Evolutionary conservation across 2,888 invertebrate genomes (phyloP).

Genomic region (Parnassius mnemosyne): DNA sequence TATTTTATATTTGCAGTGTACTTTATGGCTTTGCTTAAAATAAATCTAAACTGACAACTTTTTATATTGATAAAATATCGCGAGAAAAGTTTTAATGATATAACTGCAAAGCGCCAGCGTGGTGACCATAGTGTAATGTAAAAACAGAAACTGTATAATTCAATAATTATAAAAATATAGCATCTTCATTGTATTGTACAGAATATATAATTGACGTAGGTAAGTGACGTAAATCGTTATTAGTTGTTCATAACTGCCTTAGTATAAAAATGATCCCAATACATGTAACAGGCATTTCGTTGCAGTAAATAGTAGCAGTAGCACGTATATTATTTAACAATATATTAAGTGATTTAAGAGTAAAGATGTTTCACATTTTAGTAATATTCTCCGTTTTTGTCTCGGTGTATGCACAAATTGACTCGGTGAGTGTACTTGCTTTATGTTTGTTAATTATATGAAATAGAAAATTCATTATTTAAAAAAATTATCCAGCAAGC

Average conservation of each 20-base stretch:
- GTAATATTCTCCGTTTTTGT: background rate
- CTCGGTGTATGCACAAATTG: background rate
- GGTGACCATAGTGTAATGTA: too few relatives aligned
- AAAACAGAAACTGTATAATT: too few relatives aligned
- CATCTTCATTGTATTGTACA: too few relatives aligned
- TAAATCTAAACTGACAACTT: too few relatives aligned
- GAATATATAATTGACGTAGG: background rate
- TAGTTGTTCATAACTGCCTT: background rate
- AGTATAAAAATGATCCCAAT: background rate
- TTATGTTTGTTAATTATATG: background rate
- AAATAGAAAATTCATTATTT: background rate
- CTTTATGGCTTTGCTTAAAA: too few relatives aligned
- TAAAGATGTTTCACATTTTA: background rate
- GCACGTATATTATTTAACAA: background rate
- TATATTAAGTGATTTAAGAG: background rate
- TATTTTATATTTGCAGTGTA: too few relatives aligned
- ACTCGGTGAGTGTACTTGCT: background rate
- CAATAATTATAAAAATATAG: too few relatives aligned
- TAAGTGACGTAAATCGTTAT: background rate
- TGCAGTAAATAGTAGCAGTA: background rate
- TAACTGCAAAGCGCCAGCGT: too few relatives aligned
- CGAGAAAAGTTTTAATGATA: too few relatives aligned
- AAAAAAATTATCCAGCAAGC: background rate
- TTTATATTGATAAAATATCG: too few relatives aligned
- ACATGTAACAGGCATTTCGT: background rate